Base-by-base conservation (phyloP, 2,113 vertebrate genomes). In the Spermophilus dauricus region DNA sequence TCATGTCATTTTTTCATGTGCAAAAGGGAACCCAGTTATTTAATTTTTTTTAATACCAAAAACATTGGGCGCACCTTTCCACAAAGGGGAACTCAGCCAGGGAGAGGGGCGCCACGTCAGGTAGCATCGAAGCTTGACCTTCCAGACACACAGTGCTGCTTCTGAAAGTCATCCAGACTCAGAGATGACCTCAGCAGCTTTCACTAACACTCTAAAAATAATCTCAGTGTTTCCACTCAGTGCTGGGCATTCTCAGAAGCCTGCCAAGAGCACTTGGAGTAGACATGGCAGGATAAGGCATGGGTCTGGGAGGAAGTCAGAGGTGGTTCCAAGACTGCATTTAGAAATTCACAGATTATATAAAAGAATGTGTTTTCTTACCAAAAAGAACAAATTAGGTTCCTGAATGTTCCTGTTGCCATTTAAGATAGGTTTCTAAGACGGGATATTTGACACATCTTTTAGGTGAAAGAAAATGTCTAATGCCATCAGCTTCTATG, bases 141-240 rank as follows among this genome's bases (percentile, higher is more conserved):
- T 26, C 37, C 30, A 48, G 24, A 34, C 58, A 85, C 2, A 8
- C 30, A 58, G 26, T 70, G 51, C 78, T 82, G 58, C n/a, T 75
- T 48, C 86, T 93, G 58, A 53, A 91, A n/a, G 93, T 26, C 77
- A 63, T 45, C 14, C 13, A 42, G 83, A 63, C 14, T 51, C 37
- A 96, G 32, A 51, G 63, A 39, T 73, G 78, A 73, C 83, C 75
- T 91, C 28, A 58, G 78, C 89, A 83, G 20, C 63, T 93, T 95
- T 75, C n/a, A 30, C 34, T 0, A 4, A 6, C 61, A 42, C 73
- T 91, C 78, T 67, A 32, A 81, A 89, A 89, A 86, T 93, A 80
- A 51, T 85, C 45, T 51, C 69, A 22, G 39, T 95, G 32, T 86
- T 94, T 91, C 11, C 51, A 17, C 73, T 82, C 14, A 63, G 26